These are phyloP conservation scores for Aricia artaxerxes DNA, from an alignment of 2,888 invertebrate species.

Conservation along the genomic window DNA sequence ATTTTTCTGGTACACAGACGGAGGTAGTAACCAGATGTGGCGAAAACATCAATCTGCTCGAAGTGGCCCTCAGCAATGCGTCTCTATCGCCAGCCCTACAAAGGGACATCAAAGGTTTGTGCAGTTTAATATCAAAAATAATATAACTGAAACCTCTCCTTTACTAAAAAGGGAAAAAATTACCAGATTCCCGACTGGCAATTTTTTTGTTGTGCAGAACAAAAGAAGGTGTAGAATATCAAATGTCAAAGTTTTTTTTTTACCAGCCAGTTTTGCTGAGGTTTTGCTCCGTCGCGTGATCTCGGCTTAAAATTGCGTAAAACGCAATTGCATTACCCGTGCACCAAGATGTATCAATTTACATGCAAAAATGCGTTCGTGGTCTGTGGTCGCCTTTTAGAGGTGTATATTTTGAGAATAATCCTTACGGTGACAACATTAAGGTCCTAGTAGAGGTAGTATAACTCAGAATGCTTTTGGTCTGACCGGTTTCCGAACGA, in stretches of 20 bases:
- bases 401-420: neutral
- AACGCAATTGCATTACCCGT: slow-evolving; percentile 40
- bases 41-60: slow-evolving; percentile 91
- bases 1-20: slow-evolving; percentile 82
- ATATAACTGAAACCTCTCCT: neutral
- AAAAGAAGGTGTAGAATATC: slow-evolving; percentile 13
- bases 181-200: neutral
- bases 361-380: slow-evolving; percentile 63
- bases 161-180: neutral
- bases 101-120: slow-evolving; percentile 82
- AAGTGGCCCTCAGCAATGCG: slow-evolving; percentile 82
- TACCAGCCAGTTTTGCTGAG: neutral
- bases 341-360: slow-evolving; percentile 56
- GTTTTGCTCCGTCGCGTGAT: neutral
- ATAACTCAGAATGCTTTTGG: slow-evolving; percentile 39
- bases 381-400: slow-evolving; percentile 49
- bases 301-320: slow-evolving; percentile 29
- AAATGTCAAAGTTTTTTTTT: slow-evolving; percentile 14
- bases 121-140: slow-evolving; percentile 23
- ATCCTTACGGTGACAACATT: neutral
- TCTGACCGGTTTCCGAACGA: slow-evolving; percentile 59
- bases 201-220: neutral
- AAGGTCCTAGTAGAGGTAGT: neutral
- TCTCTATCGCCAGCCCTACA: slow-evolving; percentile 77
- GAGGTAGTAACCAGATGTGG: slow-evolving; percentile 92